These are phyloP conservation scores for Mechanitis mazaeus DNA, from an alignment of 2,888 invertebrate genomes.

Conservation along the genomic window DNA sequence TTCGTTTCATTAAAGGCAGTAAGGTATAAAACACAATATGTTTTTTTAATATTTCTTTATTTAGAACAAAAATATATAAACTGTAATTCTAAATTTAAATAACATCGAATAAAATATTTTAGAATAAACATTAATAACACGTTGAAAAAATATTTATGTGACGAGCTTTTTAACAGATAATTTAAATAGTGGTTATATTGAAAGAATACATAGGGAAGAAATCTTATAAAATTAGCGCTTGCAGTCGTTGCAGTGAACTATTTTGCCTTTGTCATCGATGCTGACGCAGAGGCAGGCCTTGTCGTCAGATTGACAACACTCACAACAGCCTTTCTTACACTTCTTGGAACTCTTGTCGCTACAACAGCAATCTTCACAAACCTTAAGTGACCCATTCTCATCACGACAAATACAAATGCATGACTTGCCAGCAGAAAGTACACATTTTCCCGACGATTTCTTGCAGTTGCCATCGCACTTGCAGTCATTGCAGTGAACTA, in stretches of 20 bases:
- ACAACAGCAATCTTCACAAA: conserved; percentile 22
- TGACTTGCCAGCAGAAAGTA: conserved; percentile 15
- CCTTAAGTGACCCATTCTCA: conserved; percentile 18
- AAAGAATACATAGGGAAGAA: too few relatives aligned
- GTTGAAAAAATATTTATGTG: too few relatives aligned
- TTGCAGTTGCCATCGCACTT: background rate
- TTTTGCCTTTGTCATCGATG: conserved; percentile 22
- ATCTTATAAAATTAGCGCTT: conserved; percentile 14
- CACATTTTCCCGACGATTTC: conserved; percentile 19
- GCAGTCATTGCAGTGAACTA: conserved; percentile 24
- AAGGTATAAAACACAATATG: too few relatives aligned
- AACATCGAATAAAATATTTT: too few relatives aligned
- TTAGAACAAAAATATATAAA: too few relatives aligned
- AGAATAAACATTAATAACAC: too few relatives aligned
- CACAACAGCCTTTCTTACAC: background rate
- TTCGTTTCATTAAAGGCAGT: too few relatives aligned
- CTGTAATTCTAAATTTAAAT: too few relatives aligned
- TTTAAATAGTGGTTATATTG: too few relatives aligned
- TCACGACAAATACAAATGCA: conserved; percentile 23
- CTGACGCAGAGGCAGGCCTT: conserved; percentile 28
- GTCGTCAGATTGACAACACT: conserved; percentile 30
- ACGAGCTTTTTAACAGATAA: too few relatives aligned
- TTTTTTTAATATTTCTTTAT: too few relatives aligned
- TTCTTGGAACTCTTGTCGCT: background rate
- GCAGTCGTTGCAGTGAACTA: conserved; percentile 35